Evolutionary conservation across 1,140 invertebrate genomes (phyloP).

Genomic region (Chymomyza costata): DNA sequence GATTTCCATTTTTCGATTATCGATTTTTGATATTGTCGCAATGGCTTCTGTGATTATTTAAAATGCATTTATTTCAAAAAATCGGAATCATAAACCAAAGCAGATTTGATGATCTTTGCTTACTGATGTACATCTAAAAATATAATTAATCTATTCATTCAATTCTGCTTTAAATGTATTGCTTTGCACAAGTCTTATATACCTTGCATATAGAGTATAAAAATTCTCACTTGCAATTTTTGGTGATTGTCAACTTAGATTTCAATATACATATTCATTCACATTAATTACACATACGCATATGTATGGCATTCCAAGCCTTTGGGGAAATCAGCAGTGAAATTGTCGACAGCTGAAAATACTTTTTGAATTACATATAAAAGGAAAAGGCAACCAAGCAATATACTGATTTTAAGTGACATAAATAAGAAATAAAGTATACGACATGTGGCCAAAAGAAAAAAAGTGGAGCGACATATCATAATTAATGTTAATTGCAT

Average conservation of each 20-base stretch:
- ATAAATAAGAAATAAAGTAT: constrained; percentile 39
- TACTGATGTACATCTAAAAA: too few species aligned
- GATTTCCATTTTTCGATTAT: too few species aligned
- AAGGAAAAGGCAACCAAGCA: constrained; percentile 22
- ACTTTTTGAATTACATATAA: constrained; percentile 24
- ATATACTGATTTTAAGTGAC: constrained; percentile 40
- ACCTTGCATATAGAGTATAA: constrained; percentile 4
- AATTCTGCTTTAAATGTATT: too few species aligned
- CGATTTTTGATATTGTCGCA: too few species aligned
- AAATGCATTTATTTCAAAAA: too few species aligned
- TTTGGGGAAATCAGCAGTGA: constrained; percentile 49
- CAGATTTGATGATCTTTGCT: too few species aligned
- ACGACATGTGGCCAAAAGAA: constrained; percentile 26
- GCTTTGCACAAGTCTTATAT: too few species aligned
- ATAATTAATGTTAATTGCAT: constrained; percentile 68
- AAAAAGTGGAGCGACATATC: constrained; percentile 32
- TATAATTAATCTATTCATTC: too few species aligned
- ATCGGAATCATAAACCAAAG: too few species aligned
- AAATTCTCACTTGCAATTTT: constrained; percentile 30
- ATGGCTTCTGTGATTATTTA: too few species aligned
- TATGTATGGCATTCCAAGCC: too few species aligned
- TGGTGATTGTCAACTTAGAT: constrained; percentile 23
- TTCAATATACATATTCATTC: too few species aligned
- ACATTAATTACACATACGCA: constrained; percentile 47
- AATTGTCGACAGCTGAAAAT: constrained; percentile 35